These are phyloP conservation scores for Gadopsis marmoratus DNA, from an alignment of 2,797 vertebrate species.

Conservation along the genomic window DNA sequence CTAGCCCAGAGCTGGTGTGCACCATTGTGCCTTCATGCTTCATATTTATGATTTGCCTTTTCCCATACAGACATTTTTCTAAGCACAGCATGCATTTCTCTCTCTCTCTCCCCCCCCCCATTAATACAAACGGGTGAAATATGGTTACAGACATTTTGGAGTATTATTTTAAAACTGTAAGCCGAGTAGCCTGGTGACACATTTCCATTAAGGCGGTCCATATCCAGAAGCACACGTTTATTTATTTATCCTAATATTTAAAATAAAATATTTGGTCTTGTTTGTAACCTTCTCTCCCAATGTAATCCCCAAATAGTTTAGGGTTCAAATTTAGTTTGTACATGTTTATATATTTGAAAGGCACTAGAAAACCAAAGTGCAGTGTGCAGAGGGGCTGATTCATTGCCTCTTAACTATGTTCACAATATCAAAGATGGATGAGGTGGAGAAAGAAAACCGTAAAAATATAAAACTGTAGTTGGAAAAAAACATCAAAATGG, in stretches of 20 bases:
- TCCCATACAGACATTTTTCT: not conserved
- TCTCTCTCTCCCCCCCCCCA: rapidly evolving
- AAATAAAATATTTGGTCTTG: not conserved
- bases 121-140: not conserved
- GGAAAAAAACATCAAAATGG: not conserved
- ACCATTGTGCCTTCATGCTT: not conserved
- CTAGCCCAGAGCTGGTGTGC: slow-evolving; percentile 1
- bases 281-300: not conserved
- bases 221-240: not conserved
- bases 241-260: not conserved
- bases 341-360: not conserved
- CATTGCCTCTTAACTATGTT: not conserved
- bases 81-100: not conserved
- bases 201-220: not conserved
- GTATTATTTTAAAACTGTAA: not conserved
- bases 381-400: not conserved
- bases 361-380: not conserved
- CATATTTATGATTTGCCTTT: not conserved
- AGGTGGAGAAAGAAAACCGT: not conserved
- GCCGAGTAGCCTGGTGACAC: not conserved
- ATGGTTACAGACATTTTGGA: not conserved
- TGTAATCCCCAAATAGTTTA: not conserved
- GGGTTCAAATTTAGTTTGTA: not conserved
- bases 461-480: not conserved
- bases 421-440: not conserved